A percentile compares a stretch with the other conserved stretches of the same genome.
phyloP scores from a whole-genome alignment of 23 tunicate species.

The Corella eumyota region DNA sequence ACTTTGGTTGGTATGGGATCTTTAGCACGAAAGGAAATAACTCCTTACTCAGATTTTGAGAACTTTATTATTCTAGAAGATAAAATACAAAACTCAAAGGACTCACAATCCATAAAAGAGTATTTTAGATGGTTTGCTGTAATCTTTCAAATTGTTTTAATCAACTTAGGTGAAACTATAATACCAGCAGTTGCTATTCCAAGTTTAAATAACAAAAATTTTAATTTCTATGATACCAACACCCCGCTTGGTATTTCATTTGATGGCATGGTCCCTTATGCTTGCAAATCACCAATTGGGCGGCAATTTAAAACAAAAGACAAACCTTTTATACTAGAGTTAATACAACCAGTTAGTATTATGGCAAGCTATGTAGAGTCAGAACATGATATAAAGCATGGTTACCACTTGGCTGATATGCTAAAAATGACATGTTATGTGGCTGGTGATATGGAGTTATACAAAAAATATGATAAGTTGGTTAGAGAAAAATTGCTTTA shows the following conservation, averaged over 20 bases:
- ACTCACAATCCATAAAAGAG: neutral
- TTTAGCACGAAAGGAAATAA: too few species aligned
- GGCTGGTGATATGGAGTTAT: conserved; percentile 9
- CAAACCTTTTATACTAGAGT: conserved; percentile 1
- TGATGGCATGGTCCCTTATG: conserved; percentile 30
- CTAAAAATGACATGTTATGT: conserved; percentile 18
- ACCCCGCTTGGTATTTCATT: conserved; percentile 20
- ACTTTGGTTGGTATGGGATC: conserved; percentile 35
- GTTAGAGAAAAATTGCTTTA: neutral
- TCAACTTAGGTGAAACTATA: conserved; percentile 24
- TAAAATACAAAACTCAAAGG: neutral
- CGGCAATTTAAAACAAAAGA: conserved; percentile 13
- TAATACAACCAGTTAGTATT: conserved; percentile 6
- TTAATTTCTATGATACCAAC: conserved; percentile 8
- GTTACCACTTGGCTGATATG: conserved; percentile 10
- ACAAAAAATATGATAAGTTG: conserved; percentile 9
- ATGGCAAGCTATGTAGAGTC: conserved; percentile 6
- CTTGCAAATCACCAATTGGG: conserved; percentile 27
- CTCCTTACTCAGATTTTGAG: conserved; percentile 47
- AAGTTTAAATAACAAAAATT: conserved; percentile 9
- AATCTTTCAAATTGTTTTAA: too few species aligned
- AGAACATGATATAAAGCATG: neutral
- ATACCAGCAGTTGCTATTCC: conserved; percentile 12
- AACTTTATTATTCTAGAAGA: conserved; percentile 22
- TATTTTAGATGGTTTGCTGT: too few species aligned